phyloP scores from a whole-genome alignment of 2,888 invertebrate genomes.

The Dichetophora obliterata region DNA sequence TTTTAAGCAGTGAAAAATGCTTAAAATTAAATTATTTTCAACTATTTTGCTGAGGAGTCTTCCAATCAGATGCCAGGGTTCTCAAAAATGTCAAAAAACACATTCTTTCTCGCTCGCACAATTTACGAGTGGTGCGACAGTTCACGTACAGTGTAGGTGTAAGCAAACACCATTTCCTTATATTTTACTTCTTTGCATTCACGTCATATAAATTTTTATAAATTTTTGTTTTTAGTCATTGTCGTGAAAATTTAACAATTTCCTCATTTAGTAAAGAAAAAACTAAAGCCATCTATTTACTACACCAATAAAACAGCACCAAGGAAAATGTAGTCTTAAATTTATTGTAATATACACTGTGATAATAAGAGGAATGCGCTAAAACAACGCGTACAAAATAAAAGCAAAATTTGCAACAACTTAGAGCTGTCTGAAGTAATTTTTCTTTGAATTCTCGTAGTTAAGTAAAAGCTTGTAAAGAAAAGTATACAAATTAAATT shows the following conservation, averaged over 20 bases:
- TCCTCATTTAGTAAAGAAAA: not conserved
- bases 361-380: not conserved
- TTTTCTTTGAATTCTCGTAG: not conserved
- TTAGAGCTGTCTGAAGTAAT: not conserved
- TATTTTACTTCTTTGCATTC: too few species aligned
- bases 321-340: not conserved
- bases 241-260: not conserved
- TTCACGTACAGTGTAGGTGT: too few species aligned
- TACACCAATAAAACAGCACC: not conserved
- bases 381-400: not conserved
- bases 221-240: conserved; percentile 13
- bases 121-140: too few species aligned
- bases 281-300: not conserved
- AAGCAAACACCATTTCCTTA: too few species aligned
- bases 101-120: too few species aligned
- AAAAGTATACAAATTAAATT: not conserved
- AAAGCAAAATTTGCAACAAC: not conserved
- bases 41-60: too few species aligned
- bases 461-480: not conserved
- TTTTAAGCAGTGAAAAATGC: too few species aligned
- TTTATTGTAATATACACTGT: not conserved
- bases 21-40: too few species aligned
- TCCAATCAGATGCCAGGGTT: too few species aligned
- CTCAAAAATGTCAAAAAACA: too few species aligned
- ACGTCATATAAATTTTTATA: conserved; percentile 12